These are phyloP conservation scores for Macrosiphum euphorbiae DNA, from an alignment of 2,888 invertebrate genomes.

Conservation along the genomic window DNA sequence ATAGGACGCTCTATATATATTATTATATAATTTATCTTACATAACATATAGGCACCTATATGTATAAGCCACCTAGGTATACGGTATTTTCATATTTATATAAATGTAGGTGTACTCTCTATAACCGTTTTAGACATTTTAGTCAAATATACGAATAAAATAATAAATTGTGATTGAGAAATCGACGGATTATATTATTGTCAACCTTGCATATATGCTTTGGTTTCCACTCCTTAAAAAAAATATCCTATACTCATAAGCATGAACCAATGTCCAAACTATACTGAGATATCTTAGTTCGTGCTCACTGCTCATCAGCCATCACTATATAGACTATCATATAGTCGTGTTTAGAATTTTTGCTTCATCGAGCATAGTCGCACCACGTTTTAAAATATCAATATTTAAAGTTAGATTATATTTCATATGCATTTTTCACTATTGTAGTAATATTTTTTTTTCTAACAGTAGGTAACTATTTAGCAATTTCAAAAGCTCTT, in stretches of 20 bases:
- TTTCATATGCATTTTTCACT: neutral
- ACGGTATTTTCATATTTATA: conserved; percentile 12
- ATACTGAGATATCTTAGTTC: too few species aligned
- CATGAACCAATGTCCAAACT: too few species aligned
- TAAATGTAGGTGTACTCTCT: neutral
- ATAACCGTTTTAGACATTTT: neutral
- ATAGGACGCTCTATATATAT: neutral
- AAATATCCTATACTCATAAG: neutral
- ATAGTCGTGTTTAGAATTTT: neutral
- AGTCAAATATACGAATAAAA: neutral
- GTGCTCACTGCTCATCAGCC: neutral
- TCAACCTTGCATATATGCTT: neutral
- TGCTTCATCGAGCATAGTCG: neutral
- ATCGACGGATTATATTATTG: neutral
- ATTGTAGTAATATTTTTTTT: neutral
- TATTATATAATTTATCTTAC: neutral
- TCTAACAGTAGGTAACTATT: neutral
- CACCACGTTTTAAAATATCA: neutral
- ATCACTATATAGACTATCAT: too few species aligned
- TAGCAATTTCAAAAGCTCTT: too few species aligned
- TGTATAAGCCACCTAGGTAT: neutral
- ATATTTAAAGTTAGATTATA: neutral
- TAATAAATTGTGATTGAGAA: neutral
- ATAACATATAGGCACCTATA: neutral
- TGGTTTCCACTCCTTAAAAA: neutral